Percentiles rank a stretch among this genome's conserved stretches.
Evolutionary conservation across 2,797 vertebrate genomes (phyloP).

Genomic region (Sebastes aleutianus): DNA sequence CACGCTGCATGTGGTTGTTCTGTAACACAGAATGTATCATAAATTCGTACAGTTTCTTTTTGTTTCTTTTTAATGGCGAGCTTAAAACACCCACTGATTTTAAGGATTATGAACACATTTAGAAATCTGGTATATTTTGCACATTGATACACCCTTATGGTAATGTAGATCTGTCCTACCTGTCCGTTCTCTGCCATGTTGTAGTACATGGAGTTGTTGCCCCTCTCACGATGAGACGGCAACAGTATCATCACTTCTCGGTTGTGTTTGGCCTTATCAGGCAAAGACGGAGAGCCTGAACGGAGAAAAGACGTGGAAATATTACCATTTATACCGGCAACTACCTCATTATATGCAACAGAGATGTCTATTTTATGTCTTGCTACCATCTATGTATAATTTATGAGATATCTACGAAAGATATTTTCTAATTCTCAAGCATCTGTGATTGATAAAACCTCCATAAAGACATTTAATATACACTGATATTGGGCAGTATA

Average conservation of each 20-base stretch:
- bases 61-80: too few species aligned
- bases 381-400: background rate
- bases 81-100: background rate
- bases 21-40: conserved; percentile 51
- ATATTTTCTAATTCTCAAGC: background rate
- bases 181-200: conserved; percentile 94
- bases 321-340: background rate
- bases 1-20: conserved; percentile 97
- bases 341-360: background rate
- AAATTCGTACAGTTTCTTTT: too few species aligned
- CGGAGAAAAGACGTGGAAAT: background rate
- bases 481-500: background rate
- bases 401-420: background rate
- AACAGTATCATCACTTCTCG: conserved; percentile 95
- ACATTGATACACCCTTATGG: background rate
- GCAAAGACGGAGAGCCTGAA: conserved; percentile 94
- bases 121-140: background rate
- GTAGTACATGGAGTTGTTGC: conserved; percentile 96
- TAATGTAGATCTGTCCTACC: conserved; percentile 71
- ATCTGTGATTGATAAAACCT: background rate
- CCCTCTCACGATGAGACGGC: conserved; percentile 92
- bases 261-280: conserved; percentile 97
- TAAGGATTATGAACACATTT: background rate
- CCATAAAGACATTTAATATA: background rate
- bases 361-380: background rate